These are phyloP conservation scores for Leucozona laternaria DNA, from an alignment of 2,888 invertebrate species.

Conservation along the genomic window DNA sequence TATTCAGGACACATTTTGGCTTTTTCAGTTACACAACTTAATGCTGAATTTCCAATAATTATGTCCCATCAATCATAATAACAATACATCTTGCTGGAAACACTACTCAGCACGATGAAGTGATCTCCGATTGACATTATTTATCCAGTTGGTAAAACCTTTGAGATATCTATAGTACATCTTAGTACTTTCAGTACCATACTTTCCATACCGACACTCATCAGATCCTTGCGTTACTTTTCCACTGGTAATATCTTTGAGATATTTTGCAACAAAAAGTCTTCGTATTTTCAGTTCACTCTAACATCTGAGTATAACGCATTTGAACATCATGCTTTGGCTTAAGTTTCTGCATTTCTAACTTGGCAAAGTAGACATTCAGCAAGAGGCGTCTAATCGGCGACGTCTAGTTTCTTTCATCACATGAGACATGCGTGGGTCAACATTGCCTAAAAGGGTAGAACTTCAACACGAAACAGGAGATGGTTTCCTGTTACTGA, in stretches of 20 bases:
- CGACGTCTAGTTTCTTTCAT: slow-evolving; percentile 11
- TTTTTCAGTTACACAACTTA: not conserved
- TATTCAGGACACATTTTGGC: not conserved
- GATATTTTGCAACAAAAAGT: slow-evolving; percentile 53
- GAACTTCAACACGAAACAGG: slow-evolving; percentile 20
- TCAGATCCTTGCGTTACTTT: not conserved
- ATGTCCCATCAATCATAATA: not conserved
- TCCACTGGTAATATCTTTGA: slow-evolving; percentile 55
- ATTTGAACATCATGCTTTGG: slow-evolving; percentile 24
- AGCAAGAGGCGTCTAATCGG: not conserved
- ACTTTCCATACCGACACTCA: not conserved
- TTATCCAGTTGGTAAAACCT: slow-evolving; percentile 20
- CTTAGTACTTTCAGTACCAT: slow-evolving; percentile 41
- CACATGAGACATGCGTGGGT: slow-evolving; percentile 14
- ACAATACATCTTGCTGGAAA: not conserved
- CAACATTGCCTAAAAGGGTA: slow-evolving; percentile 1
- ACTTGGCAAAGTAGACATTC: not conserved
- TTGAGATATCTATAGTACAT: slow-evolving; percentile 33
- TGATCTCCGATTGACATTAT: not conserved
- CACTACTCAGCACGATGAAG: not conserved
- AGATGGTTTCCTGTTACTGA: slow-evolving; percentile 1
- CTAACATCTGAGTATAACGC: not conserved
- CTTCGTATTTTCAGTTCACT: slow-evolving; percentile 65
- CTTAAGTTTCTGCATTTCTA: not conserved
- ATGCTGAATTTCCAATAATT: not conserved